Conservation (phyloP, 2,888 invertebrate genomes). For the Caenorhabditis sp. region DNA sequence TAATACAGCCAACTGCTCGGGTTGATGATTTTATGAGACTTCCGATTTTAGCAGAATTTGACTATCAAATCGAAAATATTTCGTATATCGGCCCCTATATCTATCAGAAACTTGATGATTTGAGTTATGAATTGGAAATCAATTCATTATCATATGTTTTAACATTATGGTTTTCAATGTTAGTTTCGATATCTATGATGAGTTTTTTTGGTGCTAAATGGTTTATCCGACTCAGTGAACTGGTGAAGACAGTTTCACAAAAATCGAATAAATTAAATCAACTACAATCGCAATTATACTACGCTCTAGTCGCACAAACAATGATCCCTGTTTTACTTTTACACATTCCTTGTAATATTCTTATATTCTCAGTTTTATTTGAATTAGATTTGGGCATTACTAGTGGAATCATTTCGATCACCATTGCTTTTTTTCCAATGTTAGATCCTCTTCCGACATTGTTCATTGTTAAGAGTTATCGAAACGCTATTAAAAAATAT, state of each 20-base stretch:
- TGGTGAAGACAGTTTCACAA: not conserved
- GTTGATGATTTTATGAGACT: not conserved
- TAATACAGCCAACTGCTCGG: not conserved
- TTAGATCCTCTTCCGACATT: too few species aligned
- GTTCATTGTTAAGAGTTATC: not conserved
- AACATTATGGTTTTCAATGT: not conserved
- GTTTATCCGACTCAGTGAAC: too few species aligned
- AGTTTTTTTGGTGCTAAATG: too few species aligned
- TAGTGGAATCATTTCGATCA: slow-evolving; percentile 26
- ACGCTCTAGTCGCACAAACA: slow-evolving; percentile 17
- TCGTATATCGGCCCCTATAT: slow-evolving; percentile 6
- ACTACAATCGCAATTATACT: slow-evolving; percentile 18
- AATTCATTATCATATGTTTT: slow-evolving; percentile 7
- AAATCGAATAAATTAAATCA: not conserved
- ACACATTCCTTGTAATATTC: slow-evolving; percentile 7
- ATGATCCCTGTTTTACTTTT: slow-evolving; percentile 14
- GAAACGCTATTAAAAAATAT: slow-evolving; percentile 1
- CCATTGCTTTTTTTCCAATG: slow-evolving; percentile 19
- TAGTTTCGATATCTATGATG: too few species aligned
- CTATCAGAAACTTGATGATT: not conserved
- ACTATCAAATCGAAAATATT: not conserved
- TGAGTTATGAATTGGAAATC: slow-evolving; percentile 12
- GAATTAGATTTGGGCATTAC: slow-evolving; percentile 22
- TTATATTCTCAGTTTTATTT: slow-evolving; percentile 2
- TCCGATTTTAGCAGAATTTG: not conserved